phyloP scores from a whole-genome alignment of 2,113 vertebrate species.

The Labeo rohita region DNA sequence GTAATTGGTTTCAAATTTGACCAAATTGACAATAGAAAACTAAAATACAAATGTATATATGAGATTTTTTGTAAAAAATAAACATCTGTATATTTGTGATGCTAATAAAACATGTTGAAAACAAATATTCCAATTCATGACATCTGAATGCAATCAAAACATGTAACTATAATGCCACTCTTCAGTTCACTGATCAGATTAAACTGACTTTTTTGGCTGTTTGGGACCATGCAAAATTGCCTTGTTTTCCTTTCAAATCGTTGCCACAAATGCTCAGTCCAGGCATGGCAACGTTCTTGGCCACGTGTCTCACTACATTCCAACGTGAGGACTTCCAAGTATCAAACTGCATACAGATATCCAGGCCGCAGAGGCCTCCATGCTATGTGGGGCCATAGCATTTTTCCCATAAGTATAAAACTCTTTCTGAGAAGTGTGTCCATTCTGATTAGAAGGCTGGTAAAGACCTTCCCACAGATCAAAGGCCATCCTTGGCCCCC shows the following conservation, averaged over 20 bases:
- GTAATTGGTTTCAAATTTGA: not conserved
- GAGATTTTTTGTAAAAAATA: slow-evolving; percentile 34
- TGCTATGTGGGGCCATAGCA: not conserved
- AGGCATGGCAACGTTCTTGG: not conserved
- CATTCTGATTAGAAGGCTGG: slow-evolving; percentile 60
- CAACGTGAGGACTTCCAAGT: slow-evolving; percentile 36
- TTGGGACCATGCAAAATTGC: not conserved
- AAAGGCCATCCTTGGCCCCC: slow-evolving; percentile 70
- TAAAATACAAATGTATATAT: slow-evolving; percentile 26
- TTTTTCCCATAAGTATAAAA: slow-evolving; percentile 56
- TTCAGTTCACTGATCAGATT: not conserved
- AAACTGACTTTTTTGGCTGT: not conserved
- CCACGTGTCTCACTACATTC: slow-evolving; percentile 36
- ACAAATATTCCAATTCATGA: slow-evolving; percentile 15
- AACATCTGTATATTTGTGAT: slow-evolving; percentile 15
- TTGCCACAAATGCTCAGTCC: slow-evolving; percentile 24
- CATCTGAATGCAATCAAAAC: not conserved
- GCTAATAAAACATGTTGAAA: not conserved
- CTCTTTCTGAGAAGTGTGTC: slow-evolving; percentile 69
- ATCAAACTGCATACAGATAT: slow-evolving; percentile 45
- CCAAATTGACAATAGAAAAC: slow-evolving; percentile 24
- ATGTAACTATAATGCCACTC: not conserved
- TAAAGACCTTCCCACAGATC: slow-evolving; percentile 62
- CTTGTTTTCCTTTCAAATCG: slow-evolving; percentile 12
- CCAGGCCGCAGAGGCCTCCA: slow-evolving; percentile 10